phyloP scores from a whole-genome alignment of 2,888 invertebrate species.

The Platycheirus albimanus region DNA sequence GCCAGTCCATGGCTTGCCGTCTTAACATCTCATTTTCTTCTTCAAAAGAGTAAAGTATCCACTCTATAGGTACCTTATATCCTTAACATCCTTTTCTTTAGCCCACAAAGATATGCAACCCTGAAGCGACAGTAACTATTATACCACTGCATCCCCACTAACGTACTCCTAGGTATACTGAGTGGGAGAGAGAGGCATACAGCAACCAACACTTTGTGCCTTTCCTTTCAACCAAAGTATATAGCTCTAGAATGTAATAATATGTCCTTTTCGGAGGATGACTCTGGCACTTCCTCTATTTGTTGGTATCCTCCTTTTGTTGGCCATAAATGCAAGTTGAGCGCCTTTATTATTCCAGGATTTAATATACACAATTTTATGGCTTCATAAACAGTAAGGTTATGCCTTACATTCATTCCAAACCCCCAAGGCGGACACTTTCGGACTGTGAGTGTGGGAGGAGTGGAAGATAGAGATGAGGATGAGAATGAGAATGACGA shows the following conservation, averaged over 20 bases:
- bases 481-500: not conserved
- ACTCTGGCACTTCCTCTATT: conserved; percentile 46
- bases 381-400: conserved; percentile 69
- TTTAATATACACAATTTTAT: conserved; percentile 74
- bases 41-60: conserved; percentile 58
- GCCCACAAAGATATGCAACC: conserved; percentile 50
- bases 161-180: not conserved
- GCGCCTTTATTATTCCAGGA: conserved; percentile 70
- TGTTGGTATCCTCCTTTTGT: conserved; percentile 53
- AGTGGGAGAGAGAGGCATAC: conserved; percentile 9
- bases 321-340: conserved; percentile 66
- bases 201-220: conserved; percentile 1
- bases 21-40: conserved; percentile 65
- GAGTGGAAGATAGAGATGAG: not conserved
- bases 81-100: conserved; percentile 23
- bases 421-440: conserved; percentile 44
- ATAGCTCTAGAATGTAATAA: conserved; percentile 55
- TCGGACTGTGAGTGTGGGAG: conserved; percentile 19
- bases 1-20: conserved; percentile 44
- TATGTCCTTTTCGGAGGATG: conserved; percentile 51
- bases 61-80: conserved; percentile 32
- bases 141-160: conserved; percentile 57
- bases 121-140: conserved; percentile 25
- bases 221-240: not conserved
- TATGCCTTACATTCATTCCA: conserved; percentile 43